phyloP scores from a whole-genome alignment of 2,113 vertebrate genomes.

The Clarias macrocephalus region DNA sequence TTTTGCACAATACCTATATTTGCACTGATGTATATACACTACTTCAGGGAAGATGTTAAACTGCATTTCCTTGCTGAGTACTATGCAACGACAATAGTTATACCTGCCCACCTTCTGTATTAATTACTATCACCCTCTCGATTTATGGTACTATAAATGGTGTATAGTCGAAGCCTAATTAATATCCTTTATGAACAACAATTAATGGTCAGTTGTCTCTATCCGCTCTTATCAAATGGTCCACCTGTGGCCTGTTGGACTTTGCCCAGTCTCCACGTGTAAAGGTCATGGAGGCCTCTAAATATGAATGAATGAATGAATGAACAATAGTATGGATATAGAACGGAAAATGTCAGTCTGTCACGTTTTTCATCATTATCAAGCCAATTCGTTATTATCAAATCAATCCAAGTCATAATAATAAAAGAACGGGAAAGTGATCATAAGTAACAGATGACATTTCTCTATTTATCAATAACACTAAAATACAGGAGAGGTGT shows the following conservation, averaged over 20 bases:
- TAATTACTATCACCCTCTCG: background rate
- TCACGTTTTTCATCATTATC: conserved; percentile 57
- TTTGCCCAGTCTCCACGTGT: background rate
- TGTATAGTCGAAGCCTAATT: background rate
- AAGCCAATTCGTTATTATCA: too few relatives aligned
- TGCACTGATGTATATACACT: too few relatives aligned
- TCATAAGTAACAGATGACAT: conserved; percentile 47
- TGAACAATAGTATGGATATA: background rate
- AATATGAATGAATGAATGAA: conserved; percentile 21
- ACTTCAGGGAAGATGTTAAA: too few relatives aligned
- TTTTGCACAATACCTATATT: too few relatives aligned
- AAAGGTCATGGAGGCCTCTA: conserved; percentile 24
- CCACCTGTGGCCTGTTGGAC: conserved; percentile 22
- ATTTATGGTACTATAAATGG: background rate
- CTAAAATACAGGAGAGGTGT: conserved; percentile 32
- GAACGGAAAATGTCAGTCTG: conserved; percentile 37
- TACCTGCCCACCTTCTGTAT: background rate
- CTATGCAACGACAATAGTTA: too few relatives aligned
- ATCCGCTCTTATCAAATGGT: background rate
- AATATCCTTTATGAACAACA: background rate
- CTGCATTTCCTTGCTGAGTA: too few relatives aligned
- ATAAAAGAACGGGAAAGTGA: background rate
- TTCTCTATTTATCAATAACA: conserved; percentile 50
- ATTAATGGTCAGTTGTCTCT: background rate
- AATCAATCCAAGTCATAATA: background rate